Evolutionary conservation across 1,140 invertebrate genomes (phyloP).

Genomic region (Saccostrea echinata): DNA sequence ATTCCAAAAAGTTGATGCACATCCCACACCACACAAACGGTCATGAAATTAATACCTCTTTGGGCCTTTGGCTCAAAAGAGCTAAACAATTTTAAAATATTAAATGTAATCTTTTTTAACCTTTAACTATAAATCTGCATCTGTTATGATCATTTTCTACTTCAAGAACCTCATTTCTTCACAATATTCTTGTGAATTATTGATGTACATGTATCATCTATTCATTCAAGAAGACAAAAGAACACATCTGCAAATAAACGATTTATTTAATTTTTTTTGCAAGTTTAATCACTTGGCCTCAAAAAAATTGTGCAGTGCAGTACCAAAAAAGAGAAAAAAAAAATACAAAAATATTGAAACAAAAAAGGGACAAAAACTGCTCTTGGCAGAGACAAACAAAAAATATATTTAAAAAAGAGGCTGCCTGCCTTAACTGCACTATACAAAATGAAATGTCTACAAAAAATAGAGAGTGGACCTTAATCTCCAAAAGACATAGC

Average conservation of each 20-base stretch:
- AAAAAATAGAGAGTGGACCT: not conserved
- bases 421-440: not conserved
- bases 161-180: too few species aligned
- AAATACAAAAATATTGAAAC: not conserved
- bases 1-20: too few species aligned
- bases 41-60: too few species aligned
- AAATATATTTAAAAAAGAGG: not conserved
- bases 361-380: not conserved
- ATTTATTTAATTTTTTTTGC: not conserved
- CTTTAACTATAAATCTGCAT: too few species aligned
- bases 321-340: not conserved
- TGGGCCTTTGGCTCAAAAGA: too few species aligned
- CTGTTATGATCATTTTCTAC: too few species aligned
- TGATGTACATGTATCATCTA: not conserved
- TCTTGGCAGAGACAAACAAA: not conserved
- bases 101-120: too few species aligned
- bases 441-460: not conserved
- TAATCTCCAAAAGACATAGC: too few species aligned
- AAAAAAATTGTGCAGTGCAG: constrained; percentile 6
- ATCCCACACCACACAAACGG: too few species aligned
- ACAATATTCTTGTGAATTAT: too few species aligned
- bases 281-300: not conserved
- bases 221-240: not conserved
- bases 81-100: too few species aligned
- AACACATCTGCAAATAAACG: not conserved